phyloP scores from a whole-genome alignment of 2,888 invertebrate species.

The Dichetophora obliterata region DNA sequence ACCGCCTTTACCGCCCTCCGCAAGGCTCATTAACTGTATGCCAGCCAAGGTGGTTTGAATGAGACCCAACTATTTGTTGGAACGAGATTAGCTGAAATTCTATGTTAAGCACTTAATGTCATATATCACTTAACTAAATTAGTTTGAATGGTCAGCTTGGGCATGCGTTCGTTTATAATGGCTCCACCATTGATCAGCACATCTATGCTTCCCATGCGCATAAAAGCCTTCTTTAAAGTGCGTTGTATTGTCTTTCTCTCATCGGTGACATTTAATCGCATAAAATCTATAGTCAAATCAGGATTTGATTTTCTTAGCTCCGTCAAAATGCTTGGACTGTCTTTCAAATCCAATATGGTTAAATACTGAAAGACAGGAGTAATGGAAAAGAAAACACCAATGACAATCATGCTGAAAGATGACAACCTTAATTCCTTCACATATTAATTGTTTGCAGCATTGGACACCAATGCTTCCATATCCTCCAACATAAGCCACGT shows the following conservation, averaged over 20 bases:
- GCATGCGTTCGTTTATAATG: constrained; percentile 46
- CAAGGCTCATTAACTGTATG: constrained; percentile 62
- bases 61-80: constrained; percentile 61
- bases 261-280: too few species aligned
- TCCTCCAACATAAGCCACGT: constrained; percentile 63
- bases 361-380: too few species aligned
- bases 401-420: not conserved
- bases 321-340: too few species aligned
- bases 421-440: constrained; percentile 49
- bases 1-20: constrained; percentile 62
- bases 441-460: constrained; percentile 51
- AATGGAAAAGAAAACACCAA: too few species aligned
- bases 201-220: constrained; percentile 35
- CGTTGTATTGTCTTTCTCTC: too few species aligned
- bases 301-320: too few species aligned
- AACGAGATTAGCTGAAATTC: too few species aligned
- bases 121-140: constrained; percentile 69
- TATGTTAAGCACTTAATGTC: too few species aligned
- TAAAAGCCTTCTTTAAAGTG: too few species aligned
- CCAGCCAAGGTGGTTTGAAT: constrained; percentile 65
- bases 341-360: too few species aligned
- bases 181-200: constrained; percentile 47
- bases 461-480: constrained; percentile 65
- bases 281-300: too few species aligned
- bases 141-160: constrained; percentile 47